Base-by-base conservation (phyloP, 2,113 vertebrate genomes). In the Burhinus bistriatus region DNA sequence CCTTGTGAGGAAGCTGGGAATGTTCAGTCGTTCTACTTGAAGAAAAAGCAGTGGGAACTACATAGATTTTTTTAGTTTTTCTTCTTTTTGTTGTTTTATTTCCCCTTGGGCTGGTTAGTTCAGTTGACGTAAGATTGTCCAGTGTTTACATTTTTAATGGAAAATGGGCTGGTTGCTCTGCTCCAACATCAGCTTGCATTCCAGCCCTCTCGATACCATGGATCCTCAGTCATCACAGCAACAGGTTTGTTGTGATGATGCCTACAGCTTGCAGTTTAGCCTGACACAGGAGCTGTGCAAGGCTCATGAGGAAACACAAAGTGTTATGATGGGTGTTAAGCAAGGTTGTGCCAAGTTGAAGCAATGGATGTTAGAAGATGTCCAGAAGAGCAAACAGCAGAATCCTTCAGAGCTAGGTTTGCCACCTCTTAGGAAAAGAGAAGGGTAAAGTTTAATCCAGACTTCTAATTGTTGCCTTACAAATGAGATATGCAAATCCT, bases 1-100 rank as follows among this genome's bases (percentile, higher is more conserved):
- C 72, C 72, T 70, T 71, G 32, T 93, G 83, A 92, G 57, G 89
- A 87, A 94, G 23, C 19, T 80, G 83, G 82, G 87, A 81, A 97
- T 4, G 11, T 90, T 89, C 64, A 76, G 51, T 72, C 54, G 68
- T 57, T 82, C 75, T 76, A 42, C 22, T 15, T 66, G 5, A 68
- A 78, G 40, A 88, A 88, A 82, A 91, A 83, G 15, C 61, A 92
- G 18, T 59, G 51, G 11, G 15, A 82, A 83, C 9, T 29, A 32
- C 9, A 3, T 23, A 36, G 3, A 38, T 47, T 59, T 87, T 72
- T 87, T 72, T 87, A 23, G 14, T 71, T 64, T 86, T 70, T 64
- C 51, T 73, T 64, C 27, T 13, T 62, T 92, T 86, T 95, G 36
- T 83, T 85, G 13, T 34, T 87, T 87, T 82, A 18, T 85, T 89